Evolutionary conservation across 2,797 vertebrate genomes (phyloP).

Genomic region (Hoplostethus mediterraneus): DNA sequence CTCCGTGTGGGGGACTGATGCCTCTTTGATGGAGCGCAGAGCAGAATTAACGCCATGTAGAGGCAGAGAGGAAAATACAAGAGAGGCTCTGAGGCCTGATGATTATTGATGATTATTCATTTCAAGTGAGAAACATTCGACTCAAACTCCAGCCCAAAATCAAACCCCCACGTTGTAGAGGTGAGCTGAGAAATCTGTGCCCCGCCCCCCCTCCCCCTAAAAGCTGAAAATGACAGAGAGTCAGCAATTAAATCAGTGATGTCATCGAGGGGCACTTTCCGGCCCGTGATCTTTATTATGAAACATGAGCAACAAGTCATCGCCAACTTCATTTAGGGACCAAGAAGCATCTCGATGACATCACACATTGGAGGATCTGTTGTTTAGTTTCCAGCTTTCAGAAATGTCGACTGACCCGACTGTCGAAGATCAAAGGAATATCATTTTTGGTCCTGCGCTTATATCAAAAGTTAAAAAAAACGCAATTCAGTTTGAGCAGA

Average conservation of each 20-base stretch:
- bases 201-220: no score
- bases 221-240: neutral
- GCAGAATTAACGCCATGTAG: slow-evolving; percentile 8
- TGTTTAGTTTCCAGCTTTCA: no score
- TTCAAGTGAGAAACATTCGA: neutral
- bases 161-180: neutral
- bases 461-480: neutral
- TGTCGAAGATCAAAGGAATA: no score
- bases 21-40: slow-evolving; percentile 19
- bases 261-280: neutral
- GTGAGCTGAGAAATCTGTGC: neutral
- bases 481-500: neutral
- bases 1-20: slow-evolving; percentile 53
- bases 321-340: no score
- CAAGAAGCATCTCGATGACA: no score
- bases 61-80: neutral
- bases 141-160: neutral
- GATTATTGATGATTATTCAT: neutral
- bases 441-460: no score
- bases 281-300: no score
- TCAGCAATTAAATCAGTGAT: neutral
- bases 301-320: no score
- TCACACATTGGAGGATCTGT: no score
- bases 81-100: neutral
- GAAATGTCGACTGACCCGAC: neutral